phyloP scores from a whole-genome alignment of 1,140 invertebrate species.

The Bursaphelenchus mucronatus region DNA sequence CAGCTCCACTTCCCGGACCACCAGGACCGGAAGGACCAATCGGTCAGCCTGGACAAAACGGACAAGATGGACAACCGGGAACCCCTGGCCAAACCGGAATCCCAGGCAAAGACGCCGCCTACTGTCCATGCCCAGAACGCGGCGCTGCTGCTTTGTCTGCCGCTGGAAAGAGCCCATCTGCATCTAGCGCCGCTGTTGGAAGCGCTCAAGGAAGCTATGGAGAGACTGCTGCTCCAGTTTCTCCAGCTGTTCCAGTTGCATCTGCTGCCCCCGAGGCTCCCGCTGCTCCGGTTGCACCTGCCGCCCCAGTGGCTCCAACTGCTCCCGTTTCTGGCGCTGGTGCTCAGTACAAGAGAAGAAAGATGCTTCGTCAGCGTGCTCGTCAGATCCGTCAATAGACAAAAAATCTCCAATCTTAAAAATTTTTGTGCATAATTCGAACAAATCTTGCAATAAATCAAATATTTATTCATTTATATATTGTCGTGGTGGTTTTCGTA shows the following conservation, averaged over 20 bases:
- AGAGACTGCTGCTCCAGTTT: no score
- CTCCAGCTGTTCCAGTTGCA: slow-evolving; percentile 1
- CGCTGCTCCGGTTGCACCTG: neutral
- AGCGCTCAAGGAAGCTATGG: neutral
- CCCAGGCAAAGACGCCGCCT: slow-evolving; percentile 1
- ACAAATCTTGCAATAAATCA: no score
- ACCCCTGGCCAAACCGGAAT: neutral
- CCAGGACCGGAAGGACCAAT: no score
- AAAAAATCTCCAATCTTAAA: no score
- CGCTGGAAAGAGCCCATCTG: neutral
- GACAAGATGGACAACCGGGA: neutral
- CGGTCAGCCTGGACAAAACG: neutral
- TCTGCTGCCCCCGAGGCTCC: neutral
- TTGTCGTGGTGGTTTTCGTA: no score
- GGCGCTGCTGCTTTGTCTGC: neutral
- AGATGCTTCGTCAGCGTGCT: no score
- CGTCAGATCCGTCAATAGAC: no score
- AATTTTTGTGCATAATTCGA: no score
- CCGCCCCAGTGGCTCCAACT: neutral
- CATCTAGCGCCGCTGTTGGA: slow-evolving; percentile 4
- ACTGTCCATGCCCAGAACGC: slow-evolving; percentile 14
- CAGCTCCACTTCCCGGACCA: no score
- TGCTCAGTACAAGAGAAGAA: neutral
- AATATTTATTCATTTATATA: no score
- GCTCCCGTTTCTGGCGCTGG: slow-evolving; percentile 7